Evolutionary conservation across 2,113 vertebrate genomes (phyloP).

Genomic region (Laticauda laticaudata): DNA sequence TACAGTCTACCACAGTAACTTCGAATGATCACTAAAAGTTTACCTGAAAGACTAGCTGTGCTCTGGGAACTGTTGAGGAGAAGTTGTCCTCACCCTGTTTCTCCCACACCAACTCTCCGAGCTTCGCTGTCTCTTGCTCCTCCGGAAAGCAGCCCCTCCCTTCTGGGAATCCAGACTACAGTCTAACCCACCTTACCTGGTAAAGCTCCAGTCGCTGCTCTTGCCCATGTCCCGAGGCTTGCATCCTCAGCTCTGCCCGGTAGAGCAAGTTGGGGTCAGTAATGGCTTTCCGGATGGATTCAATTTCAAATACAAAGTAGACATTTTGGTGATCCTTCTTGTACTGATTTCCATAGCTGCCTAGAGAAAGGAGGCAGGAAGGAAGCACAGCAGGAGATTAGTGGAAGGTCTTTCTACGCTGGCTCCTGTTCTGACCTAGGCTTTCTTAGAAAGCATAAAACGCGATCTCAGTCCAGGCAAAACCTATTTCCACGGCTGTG

Average conservation of each 20-base stretch:
- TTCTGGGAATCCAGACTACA: background rate
- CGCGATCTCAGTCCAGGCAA: too few relatives aligned
- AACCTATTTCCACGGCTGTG: too few relatives aligned
- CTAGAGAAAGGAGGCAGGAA: background rate
- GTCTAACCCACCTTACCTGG: conserved; percentile 42
- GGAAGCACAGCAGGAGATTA: background rate
- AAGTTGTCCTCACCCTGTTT: too few relatives aligned
- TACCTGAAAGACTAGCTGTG: too few relatives aligned
- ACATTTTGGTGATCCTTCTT: conserved; percentile 25
- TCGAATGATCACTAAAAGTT: too few relatives aligned
- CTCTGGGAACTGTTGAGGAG: too few relatives aligned
- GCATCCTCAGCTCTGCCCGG: conserved; percentile 80
- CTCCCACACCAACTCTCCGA: background rate
- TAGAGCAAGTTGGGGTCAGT: conserved; percentile 66
- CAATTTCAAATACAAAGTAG: conserved; percentile 66
- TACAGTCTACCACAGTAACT: conserved; percentile 34
- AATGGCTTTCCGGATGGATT: conserved; percentile 64
- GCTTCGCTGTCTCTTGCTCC: too few relatives aligned
- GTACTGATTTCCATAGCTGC: background rate
- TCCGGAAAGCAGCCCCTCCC: background rate
- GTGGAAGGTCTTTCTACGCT: background rate
- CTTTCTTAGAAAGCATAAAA: too few relatives aligned
- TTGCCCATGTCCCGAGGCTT: background rate
- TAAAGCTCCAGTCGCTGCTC: conserved; percentile 83
- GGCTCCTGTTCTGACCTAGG: too few relatives aligned